A percentile compares a stretch with the other conserved stretches of the same genome.
Conservation (phyloP, 2,113 vertebrate genomes). For the Mirza zaza region DNA sequence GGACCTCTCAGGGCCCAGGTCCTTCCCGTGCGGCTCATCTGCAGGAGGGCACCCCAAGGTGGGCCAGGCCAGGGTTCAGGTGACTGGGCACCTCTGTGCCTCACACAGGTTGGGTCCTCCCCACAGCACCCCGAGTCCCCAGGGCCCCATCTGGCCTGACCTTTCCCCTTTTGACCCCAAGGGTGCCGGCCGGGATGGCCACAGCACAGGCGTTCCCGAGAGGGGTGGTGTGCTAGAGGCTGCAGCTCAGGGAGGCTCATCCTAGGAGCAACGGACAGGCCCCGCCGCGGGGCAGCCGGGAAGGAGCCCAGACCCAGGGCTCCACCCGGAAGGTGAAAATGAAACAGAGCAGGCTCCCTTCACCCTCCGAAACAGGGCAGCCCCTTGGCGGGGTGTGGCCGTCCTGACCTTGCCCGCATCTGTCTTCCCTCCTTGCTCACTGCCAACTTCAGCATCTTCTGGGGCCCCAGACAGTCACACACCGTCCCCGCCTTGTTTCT, state of each 20-base stretch:
- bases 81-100: neutral
- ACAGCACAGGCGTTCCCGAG: fast-evolving
- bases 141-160: neutral
- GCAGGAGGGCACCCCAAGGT: fast-evolving
- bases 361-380: neutral
- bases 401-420: fast-evolving
- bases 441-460: neutral
- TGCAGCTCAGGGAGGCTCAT: fast-evolving
- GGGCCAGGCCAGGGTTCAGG: fast-evolving
- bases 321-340: neutral
- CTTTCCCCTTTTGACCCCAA: too few relatives aligned
- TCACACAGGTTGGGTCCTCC: fast-evolving
- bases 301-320: neutral
- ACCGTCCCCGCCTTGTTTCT: fast-evolving
- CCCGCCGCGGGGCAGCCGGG: neutral
- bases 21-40: fast-evolving
- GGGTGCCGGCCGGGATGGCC: neutral
- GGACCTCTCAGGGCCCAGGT: neutral
- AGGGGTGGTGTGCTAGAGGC: neutral
- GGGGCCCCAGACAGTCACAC: fast-evolving
- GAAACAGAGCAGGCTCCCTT: fast-evolving
- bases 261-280: neutral
- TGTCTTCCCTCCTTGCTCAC: neutral
- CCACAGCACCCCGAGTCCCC: neutral
- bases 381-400: fast-evolving